Conservation (phyloP, 1,140 invertebrate genomes). For the Melitaea cinxia region DNA sequence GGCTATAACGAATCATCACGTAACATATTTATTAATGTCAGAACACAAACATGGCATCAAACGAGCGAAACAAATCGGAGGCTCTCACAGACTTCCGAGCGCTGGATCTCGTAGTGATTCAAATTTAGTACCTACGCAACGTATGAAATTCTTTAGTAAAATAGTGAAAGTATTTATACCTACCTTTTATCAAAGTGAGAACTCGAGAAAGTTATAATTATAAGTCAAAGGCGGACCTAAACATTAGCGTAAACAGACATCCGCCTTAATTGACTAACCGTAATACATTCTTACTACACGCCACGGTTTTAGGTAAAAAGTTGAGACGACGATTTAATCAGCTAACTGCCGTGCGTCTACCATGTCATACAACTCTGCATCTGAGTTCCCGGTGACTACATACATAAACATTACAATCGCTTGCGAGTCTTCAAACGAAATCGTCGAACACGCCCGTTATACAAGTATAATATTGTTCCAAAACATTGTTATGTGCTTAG, state of each 20-base stretch:
- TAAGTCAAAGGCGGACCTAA: neutral
- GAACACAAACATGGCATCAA: neutral
- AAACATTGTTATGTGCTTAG: neutral
- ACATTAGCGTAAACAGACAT: neutral
- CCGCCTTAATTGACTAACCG: neutral
- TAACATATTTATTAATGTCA: neutral
- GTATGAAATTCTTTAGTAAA: constrained; percentile 1
- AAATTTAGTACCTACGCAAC: neutral
- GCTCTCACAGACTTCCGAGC: too few relatives aligned
- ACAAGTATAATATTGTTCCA: neutral
- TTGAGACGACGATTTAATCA: neutral
- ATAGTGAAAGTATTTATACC: constrained; percentile 1
- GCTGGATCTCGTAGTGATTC: neutral
- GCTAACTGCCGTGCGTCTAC: neutral
- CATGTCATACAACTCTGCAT: too few relatives aligned
- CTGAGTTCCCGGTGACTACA: too few relatives aligned
- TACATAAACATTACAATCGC: too few relatives aligned
- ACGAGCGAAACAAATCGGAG: neutral
- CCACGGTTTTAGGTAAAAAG: neutral
- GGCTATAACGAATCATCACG: neutral
- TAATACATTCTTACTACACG: neutral
- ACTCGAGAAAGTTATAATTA: constrained; percentile 3
- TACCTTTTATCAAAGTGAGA: constrained; percentile 4
- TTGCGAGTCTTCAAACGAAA: neutral
- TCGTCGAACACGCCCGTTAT: neutral